A percentile compares a stretch with the other conserved stretches of the same genome.
Conservation (phyloP, 2,888 invertebrate genomes). For the Allacma fusca region DNA sequence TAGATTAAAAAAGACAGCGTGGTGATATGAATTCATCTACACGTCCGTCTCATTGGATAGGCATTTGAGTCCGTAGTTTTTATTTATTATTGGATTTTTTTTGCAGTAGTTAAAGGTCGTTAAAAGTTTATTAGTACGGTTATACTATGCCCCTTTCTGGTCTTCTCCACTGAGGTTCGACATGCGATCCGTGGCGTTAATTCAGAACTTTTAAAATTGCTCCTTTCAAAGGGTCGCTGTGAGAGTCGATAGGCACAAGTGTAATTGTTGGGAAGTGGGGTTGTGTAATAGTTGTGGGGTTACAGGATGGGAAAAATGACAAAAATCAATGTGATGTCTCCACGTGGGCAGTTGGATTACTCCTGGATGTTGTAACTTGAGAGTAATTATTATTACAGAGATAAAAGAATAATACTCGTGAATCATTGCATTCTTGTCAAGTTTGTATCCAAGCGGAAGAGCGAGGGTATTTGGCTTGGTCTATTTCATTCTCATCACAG, state of each 20-base stretch:
- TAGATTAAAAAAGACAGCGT: not conserved
- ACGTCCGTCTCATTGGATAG: not conserved
- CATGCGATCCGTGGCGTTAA: too few species aligned
- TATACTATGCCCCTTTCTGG: too few species aligned
- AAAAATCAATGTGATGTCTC: not conserved
- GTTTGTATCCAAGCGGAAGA: constrained; percentile 12
- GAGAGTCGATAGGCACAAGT: too few species aligned
- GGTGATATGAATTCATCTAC: too few species aligned
- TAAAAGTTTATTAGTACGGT: not conserved
- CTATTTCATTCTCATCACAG: not conserved
- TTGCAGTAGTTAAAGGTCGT: not conserved
- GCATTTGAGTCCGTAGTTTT: not conserved
- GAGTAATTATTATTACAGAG: not conserved
- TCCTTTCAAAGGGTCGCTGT: too few species aligned
- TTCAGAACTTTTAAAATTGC: too few species aligned
- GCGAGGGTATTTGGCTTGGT: not conserved
- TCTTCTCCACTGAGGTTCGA: too few species aligned
- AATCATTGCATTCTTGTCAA: not conserved
- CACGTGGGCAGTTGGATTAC: not conserved
- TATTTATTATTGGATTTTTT: not conserved
- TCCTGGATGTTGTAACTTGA: not conserved
- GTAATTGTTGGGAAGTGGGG: too few species aligned
- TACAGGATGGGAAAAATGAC: not conserved
- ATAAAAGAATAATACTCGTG: not conserved
- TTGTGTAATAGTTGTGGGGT: too few species aligned